Base-by-base conservation (phyloP, 2,113 vertebrate genomes). In the Percopsis transmontana region DNA sequence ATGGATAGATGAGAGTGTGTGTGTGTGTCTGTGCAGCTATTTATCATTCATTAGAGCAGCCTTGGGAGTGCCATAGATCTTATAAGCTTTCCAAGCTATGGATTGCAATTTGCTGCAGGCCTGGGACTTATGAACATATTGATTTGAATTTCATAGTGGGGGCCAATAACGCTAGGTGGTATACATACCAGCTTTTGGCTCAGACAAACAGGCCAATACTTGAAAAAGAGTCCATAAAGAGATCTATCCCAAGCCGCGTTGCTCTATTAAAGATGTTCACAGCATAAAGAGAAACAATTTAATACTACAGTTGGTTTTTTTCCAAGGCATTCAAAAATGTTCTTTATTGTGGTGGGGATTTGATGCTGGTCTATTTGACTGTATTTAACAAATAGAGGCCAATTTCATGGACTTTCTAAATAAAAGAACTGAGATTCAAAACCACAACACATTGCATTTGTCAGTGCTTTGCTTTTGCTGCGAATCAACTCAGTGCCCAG, bases 101-200 rank as follows among this genome's bases (percentile, higher is more conserved):
- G 79, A 80, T 86, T 85, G 67, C 73, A 85, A 72, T 88, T 80
- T 84, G 81, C 79, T 80, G 79, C 82, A 68, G 68, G 82, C 61
- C 70, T 69, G 79, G 70, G 83, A 74, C 71, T 81, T 78, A 80
- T 77, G 60, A 78, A 79, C 53, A 70, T 83, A 88, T 90, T 79
- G 88, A 90, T 86, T 82, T 75, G 77, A 82, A 80, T 87, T 86
- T 86, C 79, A 83, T 47, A 80, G 81, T 19, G 3, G 74, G 70
- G 81, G 67, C 68, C 83, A 70, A 67, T 71, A 70, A 57, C 0
- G 33, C 73, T 47, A 66, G 71, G 61, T 66, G 66, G 79, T 57
- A 72, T 82, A 78, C 69, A 73, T 68, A 81, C 41, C 52, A 20
- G 8, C 14, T 54, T 79, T 79, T 48, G 66, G 72, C 79, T 76